Conservation (phyloP, 2,888 invertebrate species). For the Parochlus steinenii region DNA sequence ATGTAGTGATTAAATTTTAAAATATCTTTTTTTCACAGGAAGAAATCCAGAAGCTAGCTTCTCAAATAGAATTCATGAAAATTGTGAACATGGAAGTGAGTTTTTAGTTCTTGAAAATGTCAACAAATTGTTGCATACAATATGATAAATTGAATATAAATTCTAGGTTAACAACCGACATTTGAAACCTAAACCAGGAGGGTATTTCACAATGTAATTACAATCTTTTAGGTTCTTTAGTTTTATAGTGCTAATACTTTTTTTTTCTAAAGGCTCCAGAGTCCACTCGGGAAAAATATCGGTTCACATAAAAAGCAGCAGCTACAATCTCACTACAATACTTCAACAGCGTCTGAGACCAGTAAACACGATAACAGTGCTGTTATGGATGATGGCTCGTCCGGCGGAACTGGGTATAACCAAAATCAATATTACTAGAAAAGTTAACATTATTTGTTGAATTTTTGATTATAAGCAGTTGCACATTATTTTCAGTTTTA, state of each 20-base stretch:
- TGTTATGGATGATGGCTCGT: conserved; percentile 17
- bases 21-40: conserved; percentile 37
- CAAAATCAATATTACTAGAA: too few relatives aligned
- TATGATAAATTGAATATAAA: too few relatives aligned
- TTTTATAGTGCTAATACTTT: too few relatives aligned
- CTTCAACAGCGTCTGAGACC: conserved; percentile 5
- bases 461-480: too few relatives aligned
- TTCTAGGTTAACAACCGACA: conserved; percentile 86
- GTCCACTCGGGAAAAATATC: conserved; percentile 22
- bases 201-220: conserved; percentile 54
- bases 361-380: conserved; percentile 15
- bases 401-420: conserved; percentile 17
- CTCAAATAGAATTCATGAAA: conserved; percentile 86
- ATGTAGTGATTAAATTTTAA: conserved; percentile 1
- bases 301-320: conserved; percentile 24
- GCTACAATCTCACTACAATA: conserved; percentile 15
- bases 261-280: too few relatives aligned
- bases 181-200: conserved; percentile 64
- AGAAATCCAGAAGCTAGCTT: conserved; percentile 78
- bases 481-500: too few relatives aligned
- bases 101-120: too few relatives aligned
- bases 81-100: conserved; percentile 87
- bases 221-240: too few relatives aligned
- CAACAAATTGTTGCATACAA: too few relatives aligned
- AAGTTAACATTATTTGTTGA: too few relatives aligned